phyloP scores from a whole-genome alignment of 2,113 vertebrate genomes.

The Aegotheles bennettii region DNA sequence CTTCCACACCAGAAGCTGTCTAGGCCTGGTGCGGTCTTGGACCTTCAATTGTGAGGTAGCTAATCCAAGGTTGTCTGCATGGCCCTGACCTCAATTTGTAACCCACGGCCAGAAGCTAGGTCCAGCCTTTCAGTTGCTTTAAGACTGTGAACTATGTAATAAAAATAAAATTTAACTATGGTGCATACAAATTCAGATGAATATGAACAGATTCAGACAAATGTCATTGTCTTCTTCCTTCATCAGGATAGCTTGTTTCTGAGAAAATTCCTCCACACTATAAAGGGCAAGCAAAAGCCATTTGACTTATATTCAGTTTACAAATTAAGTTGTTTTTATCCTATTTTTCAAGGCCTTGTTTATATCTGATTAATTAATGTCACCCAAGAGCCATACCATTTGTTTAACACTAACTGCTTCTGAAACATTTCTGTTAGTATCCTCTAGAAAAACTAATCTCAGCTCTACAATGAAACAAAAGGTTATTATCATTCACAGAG shows the following conservation, averaged over 20 bases:
- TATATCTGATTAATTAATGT: constrained; percentile 38
- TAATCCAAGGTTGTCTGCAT: not conserved
- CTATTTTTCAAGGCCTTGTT: not conserved
- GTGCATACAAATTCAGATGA: not conserved
- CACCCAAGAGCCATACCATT: constrained; percentile 19
- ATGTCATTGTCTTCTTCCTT: not conserved
- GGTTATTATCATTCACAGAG: not conserved
- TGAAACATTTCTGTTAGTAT: not conserved
- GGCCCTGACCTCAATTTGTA: not conserved
- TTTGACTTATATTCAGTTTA: not conserved
- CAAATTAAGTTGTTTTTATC: constrained; percentile 10
- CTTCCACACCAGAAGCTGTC: not conserved
- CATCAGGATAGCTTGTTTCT: not conserved
- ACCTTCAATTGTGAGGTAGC: accelerated
- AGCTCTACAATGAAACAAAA: not conserved
- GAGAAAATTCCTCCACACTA: not conserved
- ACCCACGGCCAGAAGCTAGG: not conserved
- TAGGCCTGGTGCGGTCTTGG: not conserved
- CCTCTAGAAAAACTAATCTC: constrained; percentile 11
- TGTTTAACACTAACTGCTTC: constrained; percentile 36
- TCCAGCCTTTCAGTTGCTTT: not conserved
- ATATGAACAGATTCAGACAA: not conserved
- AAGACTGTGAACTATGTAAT: not conserved
- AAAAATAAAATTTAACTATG: not conserved
- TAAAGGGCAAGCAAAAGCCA: constrained; percentile 28